Conservation (phyloP, 2,797 vertebrate genomes). For the Parotocinclus haroldoi region DNA sequence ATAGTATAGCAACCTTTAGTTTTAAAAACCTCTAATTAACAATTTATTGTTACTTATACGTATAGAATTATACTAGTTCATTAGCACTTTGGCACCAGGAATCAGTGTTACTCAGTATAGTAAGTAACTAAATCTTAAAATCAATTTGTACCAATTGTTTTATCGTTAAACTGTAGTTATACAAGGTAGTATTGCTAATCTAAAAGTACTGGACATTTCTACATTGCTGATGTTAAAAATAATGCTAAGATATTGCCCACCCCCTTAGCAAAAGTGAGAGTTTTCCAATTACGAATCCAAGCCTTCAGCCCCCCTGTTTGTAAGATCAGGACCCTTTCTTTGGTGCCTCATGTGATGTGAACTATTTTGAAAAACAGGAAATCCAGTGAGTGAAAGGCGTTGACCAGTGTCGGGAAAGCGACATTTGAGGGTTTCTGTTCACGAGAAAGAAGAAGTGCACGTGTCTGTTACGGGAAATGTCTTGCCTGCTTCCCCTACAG, state of each 20-base stretch:
- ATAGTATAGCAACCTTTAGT: too few species aligned
- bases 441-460: conserved; percentile 64
- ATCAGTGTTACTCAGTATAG: too few species aligned
- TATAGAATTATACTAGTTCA: too few species aligned
- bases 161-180: too few species aligned
- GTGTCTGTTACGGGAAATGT: conserved; percentile 58
- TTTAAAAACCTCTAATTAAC: too few species aligned
- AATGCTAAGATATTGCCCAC: not conserved
- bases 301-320: not conserved
- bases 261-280: not conserved
- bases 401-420: conserved; percentile 54
- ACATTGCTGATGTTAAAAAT: too few species aligned
- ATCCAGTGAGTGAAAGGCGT: conserved; percentile 34
- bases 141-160: too few species aligned
- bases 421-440: conserved; percentile 52
- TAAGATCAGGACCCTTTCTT: not conserved
- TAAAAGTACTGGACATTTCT: too few species aligned
- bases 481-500: conserved; percentile 36
- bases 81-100: too few species aligned
- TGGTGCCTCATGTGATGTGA: conserved; percentile 4
- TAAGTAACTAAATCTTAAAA: too few species aligned
- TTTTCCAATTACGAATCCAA: not conserved
- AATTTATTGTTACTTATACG: too few species aligned
- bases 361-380: conserved; percentile 61
- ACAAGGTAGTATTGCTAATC: too few species aligned